Base-by-base conservation (phyloP, 64 coral and sea anemone species). In the Montipora cactus region DNA sequence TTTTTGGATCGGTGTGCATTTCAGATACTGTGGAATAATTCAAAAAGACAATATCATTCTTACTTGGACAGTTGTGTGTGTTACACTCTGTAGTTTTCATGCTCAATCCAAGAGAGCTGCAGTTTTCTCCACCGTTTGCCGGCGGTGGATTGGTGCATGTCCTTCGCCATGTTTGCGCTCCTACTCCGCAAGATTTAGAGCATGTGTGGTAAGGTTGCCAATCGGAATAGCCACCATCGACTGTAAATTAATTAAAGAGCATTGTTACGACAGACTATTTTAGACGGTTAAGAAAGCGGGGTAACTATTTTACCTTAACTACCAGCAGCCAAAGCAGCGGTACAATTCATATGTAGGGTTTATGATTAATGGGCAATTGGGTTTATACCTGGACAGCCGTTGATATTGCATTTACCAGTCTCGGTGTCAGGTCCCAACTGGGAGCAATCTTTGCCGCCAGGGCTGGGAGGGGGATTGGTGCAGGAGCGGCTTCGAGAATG, bases 131-230 rank as follows among this genome's bases (percentile, higher is more conserved):
- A 57, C 89, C 89, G 28, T 73, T 9, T 37, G 19, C 13, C 12
- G 94, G 94, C 58, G 59, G 61, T 5, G 94, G 94, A 78, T 91
- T 95, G 25, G 89, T 95, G 66, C 94, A 95, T 7, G 45, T 85
- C 44, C 94, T 50, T 14, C 44, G 18, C 14, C 94, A 55, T 57
- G 80, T 79, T 78, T 84, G 67, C 10, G 22, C 50, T 7, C 94
- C 94, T 44, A 85, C 87, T 58, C 94, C 94, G 28, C 94, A 95
- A 25, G 88, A 49, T 23, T 69, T 62, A 5, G 88, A 87, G 47
- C 94, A 95, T 0, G 28, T 8, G 8, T 66, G 68, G 53, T 75
- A 95, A 10, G 37, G 22, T 46, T 57, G 47, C 93, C 93, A 94
- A 5, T 21, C 23, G 49, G 87, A 84, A 68, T 90, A 94, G 16